phyloP scores from a whole-genome alignment of 2,797 vertebrate species.

The Acrocephalus scirpaceus region DNA sequence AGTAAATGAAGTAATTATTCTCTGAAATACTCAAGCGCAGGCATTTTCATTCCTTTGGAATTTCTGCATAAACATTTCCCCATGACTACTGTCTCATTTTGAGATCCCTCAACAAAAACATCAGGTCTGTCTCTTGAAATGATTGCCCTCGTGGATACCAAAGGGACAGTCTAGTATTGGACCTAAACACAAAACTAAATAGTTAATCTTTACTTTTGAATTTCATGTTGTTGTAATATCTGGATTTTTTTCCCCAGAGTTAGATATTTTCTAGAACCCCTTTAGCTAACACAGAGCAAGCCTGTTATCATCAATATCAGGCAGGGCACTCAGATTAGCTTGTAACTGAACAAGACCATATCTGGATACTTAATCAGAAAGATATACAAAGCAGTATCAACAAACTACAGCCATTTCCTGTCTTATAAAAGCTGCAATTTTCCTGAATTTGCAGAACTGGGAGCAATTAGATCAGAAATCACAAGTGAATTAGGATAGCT shows the following conservation, averaged over 20 bases:
- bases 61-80: neutral
- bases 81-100: neutral
- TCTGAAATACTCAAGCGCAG: neutral
- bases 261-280: neutral
- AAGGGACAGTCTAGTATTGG: neutral
- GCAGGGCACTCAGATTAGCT: neutral
- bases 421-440: neutral
- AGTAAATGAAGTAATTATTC: neutral
- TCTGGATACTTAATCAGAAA: neutral
- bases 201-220: neutral
- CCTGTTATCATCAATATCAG: neutral
- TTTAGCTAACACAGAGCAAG: neutral
- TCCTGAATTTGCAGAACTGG: neutral
- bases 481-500: neutral
- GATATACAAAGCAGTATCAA: neutral
- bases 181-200: neutral
- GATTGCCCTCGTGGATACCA: neutral
- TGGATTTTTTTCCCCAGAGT: neutral
- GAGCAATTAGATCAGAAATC: neutral
- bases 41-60: neutral
- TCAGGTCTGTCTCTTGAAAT: neutral
- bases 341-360: neutral
- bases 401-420: neutral
- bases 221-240: neutral
- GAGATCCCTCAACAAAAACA: neutral